Evolutionary conservation across 2,113 vertebrate genomes (phyloP).

Genomic region (Picathartes gymnocephalus): DNA sequence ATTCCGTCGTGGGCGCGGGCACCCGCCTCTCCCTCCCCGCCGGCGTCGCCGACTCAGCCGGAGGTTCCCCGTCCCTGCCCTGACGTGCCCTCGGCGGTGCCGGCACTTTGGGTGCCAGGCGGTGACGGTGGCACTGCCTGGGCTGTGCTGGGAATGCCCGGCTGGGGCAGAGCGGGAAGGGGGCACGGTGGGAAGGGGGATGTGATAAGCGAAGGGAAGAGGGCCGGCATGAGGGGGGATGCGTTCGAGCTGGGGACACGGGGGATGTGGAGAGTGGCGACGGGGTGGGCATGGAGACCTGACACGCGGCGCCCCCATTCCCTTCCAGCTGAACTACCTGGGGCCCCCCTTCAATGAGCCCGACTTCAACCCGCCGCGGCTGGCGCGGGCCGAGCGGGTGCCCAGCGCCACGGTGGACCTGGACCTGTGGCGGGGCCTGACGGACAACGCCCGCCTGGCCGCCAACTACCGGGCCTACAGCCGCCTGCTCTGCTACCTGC

Average conservation of each 20-base stretch:
- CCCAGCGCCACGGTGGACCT: constrained; percentile 91
- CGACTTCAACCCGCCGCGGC: constrained; percentile 90
- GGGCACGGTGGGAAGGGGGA: too few species aligned
- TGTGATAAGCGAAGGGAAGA: background rate
- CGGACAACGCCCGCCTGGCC: constrained; percentile 87
- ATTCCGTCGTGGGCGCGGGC: background rate
- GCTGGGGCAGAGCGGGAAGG: background rate
- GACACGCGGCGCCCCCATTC: fast-evolving
- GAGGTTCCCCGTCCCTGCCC: background rate
- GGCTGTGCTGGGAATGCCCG: background rate
- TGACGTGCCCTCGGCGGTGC: background rate
- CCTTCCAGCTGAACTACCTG: constrained; percentile 86
- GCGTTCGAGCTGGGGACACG: fast-evolving
- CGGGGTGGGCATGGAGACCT: fast-evolving
- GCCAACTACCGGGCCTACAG: constrained; percentile 96
- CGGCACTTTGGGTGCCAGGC: background rate
- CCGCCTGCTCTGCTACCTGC: constrained; percentile 88
- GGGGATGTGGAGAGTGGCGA: background rate
- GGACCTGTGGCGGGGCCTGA: constrained; percentile 90
- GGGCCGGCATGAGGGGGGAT: background rate
- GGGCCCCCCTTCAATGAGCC: constrained; percentile 95
- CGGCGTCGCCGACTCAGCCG: background rate
- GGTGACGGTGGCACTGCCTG: background rate
- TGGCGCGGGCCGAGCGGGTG: constrained; percentile 83
- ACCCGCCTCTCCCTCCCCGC: constrained; percentile 41